A percentile compares a stretch with the other conserved stretches of the same genome.
Conservation (phyloP, 2,888 invertebrate genomes). For the Harpagoxenus sublaevis region DNA sequence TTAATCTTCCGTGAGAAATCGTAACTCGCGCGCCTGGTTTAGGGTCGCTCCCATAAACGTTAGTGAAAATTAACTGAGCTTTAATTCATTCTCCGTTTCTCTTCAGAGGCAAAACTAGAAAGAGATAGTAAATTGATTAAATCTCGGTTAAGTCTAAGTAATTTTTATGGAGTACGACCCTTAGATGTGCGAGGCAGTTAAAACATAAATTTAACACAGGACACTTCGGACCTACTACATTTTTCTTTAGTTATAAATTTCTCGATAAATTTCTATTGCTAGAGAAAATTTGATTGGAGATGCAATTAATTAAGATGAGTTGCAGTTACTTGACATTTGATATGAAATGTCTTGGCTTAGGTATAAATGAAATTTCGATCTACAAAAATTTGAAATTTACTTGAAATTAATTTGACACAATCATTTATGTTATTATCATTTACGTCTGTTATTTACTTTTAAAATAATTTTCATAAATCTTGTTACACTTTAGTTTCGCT, state of each 20-base stretch:
- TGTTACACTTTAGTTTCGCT: background rate
- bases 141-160: slow-evolving; percentile 44
- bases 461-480: no score
- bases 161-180: slow-evolving; percentile 40
- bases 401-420: background rate
- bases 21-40: slow-evolving; percentile 40
- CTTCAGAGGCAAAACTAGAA: slow-evolving; percentile 25
- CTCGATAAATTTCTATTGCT: background rate
- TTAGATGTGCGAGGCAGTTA: slow-evolving; percentile 12
- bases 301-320: no score
- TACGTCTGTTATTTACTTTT: background rate
- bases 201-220: slow-evolving; percentile 31
- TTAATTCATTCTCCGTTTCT: slow-evolving; percentile 46
- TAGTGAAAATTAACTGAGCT: slow-evolving; percentile 47
- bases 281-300: background rate
- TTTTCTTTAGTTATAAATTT: background rate
- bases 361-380: background rate
- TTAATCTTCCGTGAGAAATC: slow-evolving; percentile 45
- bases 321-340: background rate
- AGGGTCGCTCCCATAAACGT: slow-evolving; percentile 40
- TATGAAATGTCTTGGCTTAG: background rate
- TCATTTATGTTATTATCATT: no score
- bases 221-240: background rate
- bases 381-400: background rate
- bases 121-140: slow-evolving; percentile 40